A percentile compares a stretch with the other conserved stretches of the same genome.
These are phyloP conservation scores for Dryococelus australis DNA, from an alignment of 2,888 invertebrate species.

Conservation along the genomic window DNA sequence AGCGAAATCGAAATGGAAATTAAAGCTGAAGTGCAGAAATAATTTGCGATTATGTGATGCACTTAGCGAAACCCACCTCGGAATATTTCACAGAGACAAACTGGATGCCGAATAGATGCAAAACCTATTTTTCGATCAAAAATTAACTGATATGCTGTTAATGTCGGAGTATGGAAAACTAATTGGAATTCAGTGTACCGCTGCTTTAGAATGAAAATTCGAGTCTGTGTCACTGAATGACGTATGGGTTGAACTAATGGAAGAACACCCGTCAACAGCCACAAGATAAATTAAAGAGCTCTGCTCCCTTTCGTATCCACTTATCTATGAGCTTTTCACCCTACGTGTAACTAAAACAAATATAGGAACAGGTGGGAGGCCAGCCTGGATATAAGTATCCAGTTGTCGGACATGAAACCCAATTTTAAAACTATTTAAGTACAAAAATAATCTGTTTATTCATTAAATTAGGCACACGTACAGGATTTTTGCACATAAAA, in stretches of 20 bases:
- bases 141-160: neutral
- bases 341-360: neutral
- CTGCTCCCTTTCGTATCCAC: slow-evolving; percentile 18
- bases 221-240: slow-evolving; percentile 3
- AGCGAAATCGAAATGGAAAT: neutral
- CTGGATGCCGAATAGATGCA: neutral
- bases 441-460: neutral
- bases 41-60: neutral
- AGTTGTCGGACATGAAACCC: slow-evolving; percentile 9
- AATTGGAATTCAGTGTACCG: no score
- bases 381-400: neutral
- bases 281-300: neutral
- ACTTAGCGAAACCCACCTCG: neutral
- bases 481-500: no score
- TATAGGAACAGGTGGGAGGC: neutral
- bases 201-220: neutral
- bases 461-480: neutral
- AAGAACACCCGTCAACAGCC: neutral
- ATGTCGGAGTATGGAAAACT: neutral
- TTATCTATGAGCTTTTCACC: neutral
- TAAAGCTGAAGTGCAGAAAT: neutral
- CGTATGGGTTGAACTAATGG: neutral
- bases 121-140: neutral
- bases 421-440: neutral
- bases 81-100: neutral